Conservation (phyloP, 2,113 vertebrate genomes). For the Anas platyrhynchos region DNA sequence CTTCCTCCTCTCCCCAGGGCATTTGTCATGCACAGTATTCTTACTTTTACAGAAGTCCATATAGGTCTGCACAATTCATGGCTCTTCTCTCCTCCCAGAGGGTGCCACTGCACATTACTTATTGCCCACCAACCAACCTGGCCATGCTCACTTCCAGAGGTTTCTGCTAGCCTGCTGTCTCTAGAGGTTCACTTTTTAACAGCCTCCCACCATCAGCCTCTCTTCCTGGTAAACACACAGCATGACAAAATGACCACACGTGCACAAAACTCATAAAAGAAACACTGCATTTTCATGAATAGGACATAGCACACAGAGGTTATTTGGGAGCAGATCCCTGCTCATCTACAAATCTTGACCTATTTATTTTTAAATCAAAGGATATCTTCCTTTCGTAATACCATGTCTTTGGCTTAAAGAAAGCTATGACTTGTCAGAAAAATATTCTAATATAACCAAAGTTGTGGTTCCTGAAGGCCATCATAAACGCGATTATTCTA, state of each 20-base stretch:
- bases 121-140: neutral
- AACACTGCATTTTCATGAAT: neutral
- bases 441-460: neutral
- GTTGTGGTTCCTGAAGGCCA: neutral
- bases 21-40: neutral
- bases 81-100: neutral
- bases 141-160: neutral
- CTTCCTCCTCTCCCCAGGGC: neutral
- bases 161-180: neutral
- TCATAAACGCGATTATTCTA: neutral
- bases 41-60: neutral
- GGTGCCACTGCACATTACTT: neutral
- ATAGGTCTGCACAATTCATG: neutral
- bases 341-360: neutral
- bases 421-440: neutral
- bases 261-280: neutral
- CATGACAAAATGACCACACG: neutral
- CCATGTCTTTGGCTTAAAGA: neutral
- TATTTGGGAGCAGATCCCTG: neutral
- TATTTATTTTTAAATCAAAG: neutral
- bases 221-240: neutral
- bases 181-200: neutral
- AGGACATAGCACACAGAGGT: neutral
- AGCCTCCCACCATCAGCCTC: neutral
- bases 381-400: neutral